These are phyloP conservation scores for Dromaius novaehollandiae DNA, from an alignment of 2,113 vertebrate species.

Conservation along the genomic window DNA sequence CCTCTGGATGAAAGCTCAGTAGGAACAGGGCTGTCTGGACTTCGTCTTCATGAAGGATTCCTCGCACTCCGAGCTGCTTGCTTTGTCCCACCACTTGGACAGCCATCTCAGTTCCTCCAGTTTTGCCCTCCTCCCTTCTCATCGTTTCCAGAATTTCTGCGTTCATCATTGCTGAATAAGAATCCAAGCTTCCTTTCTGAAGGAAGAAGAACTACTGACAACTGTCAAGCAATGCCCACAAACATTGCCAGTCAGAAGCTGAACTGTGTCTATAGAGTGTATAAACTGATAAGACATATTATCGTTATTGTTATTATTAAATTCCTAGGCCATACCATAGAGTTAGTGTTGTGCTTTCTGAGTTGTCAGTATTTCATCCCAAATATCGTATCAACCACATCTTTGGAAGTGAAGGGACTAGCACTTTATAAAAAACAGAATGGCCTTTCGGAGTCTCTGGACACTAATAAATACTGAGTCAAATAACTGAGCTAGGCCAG, in stretches of 20 bases:
- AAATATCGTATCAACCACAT: background rate
- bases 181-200: background rate
- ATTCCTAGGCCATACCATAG: background rate
- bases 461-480: background rate
- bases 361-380: background rate
- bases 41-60: background rate
- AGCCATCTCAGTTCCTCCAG: background rate
- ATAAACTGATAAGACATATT: background rate
- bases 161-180: background rate
- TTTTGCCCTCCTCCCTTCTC: background rate
- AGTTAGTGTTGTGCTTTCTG: too few relatives aligned
- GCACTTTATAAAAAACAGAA: background rate
- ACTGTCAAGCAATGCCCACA: background rate
- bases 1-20: background rate
- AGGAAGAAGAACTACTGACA: background rate
- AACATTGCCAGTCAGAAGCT: background rate
- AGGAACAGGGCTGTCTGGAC: background rate
- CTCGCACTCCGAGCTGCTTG: background rate
- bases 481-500: background rate
- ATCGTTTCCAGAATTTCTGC: background rate
- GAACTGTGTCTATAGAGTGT: background rate
- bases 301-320: background rate
- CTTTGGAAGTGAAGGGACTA: background rate
- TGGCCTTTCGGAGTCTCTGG: background rate
- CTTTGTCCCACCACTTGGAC: accelerated